Percentiles rank a stretch among this genome's conserved stretches.
phyloP scores from a whole-genome alignment of 2,113 vertebrate genomes.

The Limanda limanda region DNA sequence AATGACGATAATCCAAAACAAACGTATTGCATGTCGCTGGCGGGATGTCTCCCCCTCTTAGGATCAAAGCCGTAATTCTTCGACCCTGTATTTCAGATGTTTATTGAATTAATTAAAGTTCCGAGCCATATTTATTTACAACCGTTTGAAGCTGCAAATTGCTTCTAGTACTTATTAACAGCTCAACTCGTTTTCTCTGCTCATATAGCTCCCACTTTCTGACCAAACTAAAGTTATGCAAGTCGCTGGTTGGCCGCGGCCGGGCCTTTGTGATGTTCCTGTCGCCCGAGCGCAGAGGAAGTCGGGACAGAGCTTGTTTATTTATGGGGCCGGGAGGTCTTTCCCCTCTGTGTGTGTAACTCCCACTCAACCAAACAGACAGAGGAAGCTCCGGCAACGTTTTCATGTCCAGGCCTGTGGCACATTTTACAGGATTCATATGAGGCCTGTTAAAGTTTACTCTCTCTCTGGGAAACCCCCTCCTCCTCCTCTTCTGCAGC shows the following conservation, averaged over 20 bases:
- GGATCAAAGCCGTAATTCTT: no score
- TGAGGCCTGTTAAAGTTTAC: constrained; percentile 39
- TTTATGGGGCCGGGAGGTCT: constrained; percentile 68
- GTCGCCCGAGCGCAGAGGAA: constrained; percentile 57
- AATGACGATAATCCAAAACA: no score
- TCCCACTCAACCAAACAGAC: constrained; percentile 44
- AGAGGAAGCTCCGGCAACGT: constrained; percentile 65
- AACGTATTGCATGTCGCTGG: no score
- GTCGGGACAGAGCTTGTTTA: constrained; percentile 64
- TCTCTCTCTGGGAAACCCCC: constrained; percentile 38
- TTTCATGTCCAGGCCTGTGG: constrained; percentile 65
- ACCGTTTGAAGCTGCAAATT: no score
- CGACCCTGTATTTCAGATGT: no score
- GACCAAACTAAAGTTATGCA: constrained; percentile 21
- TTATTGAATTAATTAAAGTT: no score
- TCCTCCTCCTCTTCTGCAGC: background rate
- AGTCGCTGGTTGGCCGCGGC: constrained; percentile 18
- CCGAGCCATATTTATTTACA: no score
- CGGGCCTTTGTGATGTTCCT: constrained; percentile 26
- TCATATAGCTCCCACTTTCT: no score
- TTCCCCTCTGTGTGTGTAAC: constrained; percentile 54
- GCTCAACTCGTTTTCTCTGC: no score
- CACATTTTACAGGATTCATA: constrained; percentile 57
- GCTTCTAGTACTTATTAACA: no score
- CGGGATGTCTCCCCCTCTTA: no score